Evolutionary conservation across 2,113 vertebrate genomes (phyloP).

Genomic region (Menura novaehollandiae): DNA sequence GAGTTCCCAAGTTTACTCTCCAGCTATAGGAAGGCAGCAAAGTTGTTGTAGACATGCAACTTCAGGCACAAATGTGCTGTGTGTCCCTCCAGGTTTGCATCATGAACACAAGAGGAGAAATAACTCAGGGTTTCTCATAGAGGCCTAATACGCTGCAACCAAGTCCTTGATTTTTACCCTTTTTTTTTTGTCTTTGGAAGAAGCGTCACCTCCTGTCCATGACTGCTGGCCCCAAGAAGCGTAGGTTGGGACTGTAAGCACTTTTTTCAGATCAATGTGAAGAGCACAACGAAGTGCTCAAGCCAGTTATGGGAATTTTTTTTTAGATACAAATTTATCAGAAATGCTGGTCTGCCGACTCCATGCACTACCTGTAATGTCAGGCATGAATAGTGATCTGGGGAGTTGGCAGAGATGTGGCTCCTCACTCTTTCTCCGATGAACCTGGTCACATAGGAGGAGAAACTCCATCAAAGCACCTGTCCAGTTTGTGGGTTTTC

Average conservation of each 20-base stretch:
- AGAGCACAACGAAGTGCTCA: not conserved
- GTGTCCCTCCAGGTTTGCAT: not conserved
- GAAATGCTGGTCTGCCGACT: not conserved
- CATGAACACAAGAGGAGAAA: not conserved
- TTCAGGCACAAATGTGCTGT: not conserved
- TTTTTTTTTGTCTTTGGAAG: not conserved
- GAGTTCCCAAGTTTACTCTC: not conserved
- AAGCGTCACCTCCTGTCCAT: not conserved
- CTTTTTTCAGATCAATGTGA: not conserved
- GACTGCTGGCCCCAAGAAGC: not conserved
- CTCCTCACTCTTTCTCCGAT: not conserved
- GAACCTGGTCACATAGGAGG: accelerated
- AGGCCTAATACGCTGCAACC: not conserved
- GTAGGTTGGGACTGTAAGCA: not conserved
- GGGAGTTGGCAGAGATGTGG: not conserved
- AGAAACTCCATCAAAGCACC: not conserved
- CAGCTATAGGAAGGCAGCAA: not conserved
- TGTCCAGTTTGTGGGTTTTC: not conserved
- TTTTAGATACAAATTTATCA: not conserved
- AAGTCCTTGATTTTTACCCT: not conserved
- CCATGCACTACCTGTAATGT: accelerated
- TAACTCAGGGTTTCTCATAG: not conserved
- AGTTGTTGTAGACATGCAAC: not conserved
- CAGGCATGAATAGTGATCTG: not conserved
- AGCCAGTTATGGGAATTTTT: not conserved